These are phyloP conservation scores for Drosophila infuscata DNA, from an alignment of 2,888 invertebrate genomes.

Conservation along the genomic window DNA sequence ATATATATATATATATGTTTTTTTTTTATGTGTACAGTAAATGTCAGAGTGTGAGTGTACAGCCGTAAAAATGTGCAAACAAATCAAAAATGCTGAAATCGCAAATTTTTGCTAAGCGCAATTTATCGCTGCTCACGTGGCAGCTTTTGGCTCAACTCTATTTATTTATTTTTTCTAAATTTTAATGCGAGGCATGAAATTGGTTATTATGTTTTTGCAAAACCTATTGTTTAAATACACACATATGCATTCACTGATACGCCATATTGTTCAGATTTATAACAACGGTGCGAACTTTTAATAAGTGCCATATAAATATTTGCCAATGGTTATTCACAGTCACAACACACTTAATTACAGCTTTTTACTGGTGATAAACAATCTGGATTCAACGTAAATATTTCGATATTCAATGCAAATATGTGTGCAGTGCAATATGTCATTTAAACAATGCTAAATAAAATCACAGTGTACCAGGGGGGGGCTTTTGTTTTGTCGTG, in stretches of 20 bases:
- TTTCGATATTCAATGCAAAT: slow-evolving; percentile 40
- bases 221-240: background rate
- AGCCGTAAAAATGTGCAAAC: slow-evolving; percentile 58
- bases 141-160: slow-evolving; percentile 6
- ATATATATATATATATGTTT: slow-evolving; percentile 6
- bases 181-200: background rate
- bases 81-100: slow-evolving; percentile 58
- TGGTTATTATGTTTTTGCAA: background rate
- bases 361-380: slow-evolving; percentile 13
- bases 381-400: slow-evolving; percentile 43
- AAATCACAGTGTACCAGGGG: slow-evolving; percentile 53
- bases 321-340: slow-evolving; percentile 47
- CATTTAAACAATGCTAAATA: slow-evolving; percentile 45
- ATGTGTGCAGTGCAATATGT: slow-evolving; percentile 38
- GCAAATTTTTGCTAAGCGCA: slow-evolving; percentile 23
- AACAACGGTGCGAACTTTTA: background rate
- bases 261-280: slow-evolving; percentile 12
- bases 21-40: slow-evolving; percentile 7
- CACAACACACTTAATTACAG: slow-evolving; percentile 65
- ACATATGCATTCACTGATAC: slow-evolving; percentile 4
- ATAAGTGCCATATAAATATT: slow-evolving; percentile 32
- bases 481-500: slow-evolving; percentile 47
- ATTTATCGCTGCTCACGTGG: slow-evolving; percentile 18
- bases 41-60: slow-evolving; percentile 23
- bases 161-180: slow-evolving; percentile 19